Percentiles rank a stretch among this genome's conserved stretches.
Conservation (phyloP, 1,140 invertebrate genomes). For the Oscheius sp. region DNA sequence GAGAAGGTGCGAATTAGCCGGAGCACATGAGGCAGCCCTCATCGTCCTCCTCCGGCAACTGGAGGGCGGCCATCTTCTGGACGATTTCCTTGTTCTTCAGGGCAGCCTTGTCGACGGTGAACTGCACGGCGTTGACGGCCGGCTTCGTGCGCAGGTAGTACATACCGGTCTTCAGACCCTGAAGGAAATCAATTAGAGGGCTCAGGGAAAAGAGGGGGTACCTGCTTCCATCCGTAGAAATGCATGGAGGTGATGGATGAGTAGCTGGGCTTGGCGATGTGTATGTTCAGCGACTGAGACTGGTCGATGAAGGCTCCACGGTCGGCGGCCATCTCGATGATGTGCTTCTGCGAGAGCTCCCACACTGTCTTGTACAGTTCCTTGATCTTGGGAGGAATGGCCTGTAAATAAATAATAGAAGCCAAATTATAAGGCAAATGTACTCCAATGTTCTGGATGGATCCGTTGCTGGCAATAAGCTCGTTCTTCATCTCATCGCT, state of each 20-base stretch:
- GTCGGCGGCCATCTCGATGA: conserved; percentile 96
- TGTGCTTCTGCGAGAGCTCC: conserved; percentile 91
- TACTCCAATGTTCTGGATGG: conserved; percentile 81
- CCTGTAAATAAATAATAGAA: conserved; percentile 29
- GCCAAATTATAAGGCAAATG: background rate
- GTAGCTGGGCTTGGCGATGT: conserved; percentile 88
- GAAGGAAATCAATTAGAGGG: conserved; percentile 11
- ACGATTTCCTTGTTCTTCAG: background rate
- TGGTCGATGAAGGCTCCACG: conserved; percentile 97
- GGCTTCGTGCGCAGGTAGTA: conserved; percentile 96
- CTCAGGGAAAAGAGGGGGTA: conserved; percentile 53
- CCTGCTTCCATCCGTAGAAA: conserved; percentile 93
- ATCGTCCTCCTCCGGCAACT: background rate
- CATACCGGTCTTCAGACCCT: conserved; percentile 97
- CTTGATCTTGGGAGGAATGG: conserved; percentile 84
- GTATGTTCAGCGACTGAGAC: conserved; percentile 93
- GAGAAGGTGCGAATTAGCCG: conserved; percentile 10
- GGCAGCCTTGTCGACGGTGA: conserved; percentile 86
- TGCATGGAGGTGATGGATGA: conserved; percentile 95
- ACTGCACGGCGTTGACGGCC: conserved; percentile 91
- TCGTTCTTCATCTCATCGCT: conserved; percentile 93
- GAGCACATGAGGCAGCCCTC: conserved; percentile 37
- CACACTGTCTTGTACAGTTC: conserved; percentile 94
- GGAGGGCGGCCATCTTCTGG: background rate
- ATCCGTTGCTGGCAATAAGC: conserved; percentile 85